Percentiles rank a stretch among this genome's conserved stretches.
Conservation (phyloP, 1,140 invertebrate species). For the Cotesia typhae region DNA sequence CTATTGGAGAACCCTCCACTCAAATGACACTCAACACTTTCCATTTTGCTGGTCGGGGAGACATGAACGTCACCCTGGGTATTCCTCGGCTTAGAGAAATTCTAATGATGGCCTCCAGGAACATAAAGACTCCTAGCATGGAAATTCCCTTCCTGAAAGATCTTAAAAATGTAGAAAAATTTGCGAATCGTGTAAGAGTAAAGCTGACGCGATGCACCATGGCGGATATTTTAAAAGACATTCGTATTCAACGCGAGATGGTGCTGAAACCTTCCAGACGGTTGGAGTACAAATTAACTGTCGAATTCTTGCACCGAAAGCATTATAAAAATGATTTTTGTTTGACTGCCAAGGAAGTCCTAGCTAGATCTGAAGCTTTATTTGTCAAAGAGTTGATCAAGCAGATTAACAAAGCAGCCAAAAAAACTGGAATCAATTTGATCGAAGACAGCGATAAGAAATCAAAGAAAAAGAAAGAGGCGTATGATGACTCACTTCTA, state of each 20-base stretch:
- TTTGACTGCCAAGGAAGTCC: constrained; percentile 74
- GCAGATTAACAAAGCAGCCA: constrained; percentile 66
- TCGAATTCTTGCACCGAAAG: constrained; percentile 78
- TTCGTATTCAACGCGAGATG: constrained; percentile 74
- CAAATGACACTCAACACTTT: constrained; percentile 99
- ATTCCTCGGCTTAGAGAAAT: constrained; percentile 97
- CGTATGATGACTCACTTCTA: constrained; percentile 61
- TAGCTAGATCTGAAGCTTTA: constrained; percentile 73
- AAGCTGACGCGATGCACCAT: constrained; percentile 81
- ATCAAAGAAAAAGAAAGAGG: constrained; percentile 53
- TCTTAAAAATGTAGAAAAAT: constrained; percentile 67
- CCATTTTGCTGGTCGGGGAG: constrained; percentile 98
- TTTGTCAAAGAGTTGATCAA: constrained; percentile 74
- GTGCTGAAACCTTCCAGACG: constrained; percentile 66
- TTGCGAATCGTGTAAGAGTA: constrained; percentile 74
- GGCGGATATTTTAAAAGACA: constrained; percentile 79
- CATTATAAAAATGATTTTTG: constrained; percentile 77
- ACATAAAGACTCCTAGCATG: constrained; percentile 96
- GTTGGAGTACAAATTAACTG: constrained; percentile 70
- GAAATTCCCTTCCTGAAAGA: constrained; percentile 82
- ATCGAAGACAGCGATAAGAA: constrained; percentile 57
- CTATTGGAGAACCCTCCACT: constrained; percentile 98
- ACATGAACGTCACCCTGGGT: constrained; percentile 99
- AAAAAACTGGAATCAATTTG: constrained; percentile 55
- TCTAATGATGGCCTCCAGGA: constrained; percentile 91